Base-by-base conservation (phyloP, 2,113 vertebrate genomes). In the Crypturellus undulatus region DNA sequence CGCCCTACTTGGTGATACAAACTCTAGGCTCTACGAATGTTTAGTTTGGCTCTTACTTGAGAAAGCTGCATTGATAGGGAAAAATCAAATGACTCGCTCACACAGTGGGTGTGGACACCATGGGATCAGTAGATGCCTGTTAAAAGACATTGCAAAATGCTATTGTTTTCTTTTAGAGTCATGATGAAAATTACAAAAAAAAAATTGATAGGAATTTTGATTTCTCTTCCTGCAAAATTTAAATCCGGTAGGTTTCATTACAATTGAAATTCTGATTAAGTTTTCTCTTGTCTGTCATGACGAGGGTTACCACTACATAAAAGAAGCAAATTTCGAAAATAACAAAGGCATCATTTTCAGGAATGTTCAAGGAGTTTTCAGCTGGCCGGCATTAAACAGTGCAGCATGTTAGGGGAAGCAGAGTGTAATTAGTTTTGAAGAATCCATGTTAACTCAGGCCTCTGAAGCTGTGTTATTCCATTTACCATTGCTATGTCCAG, bases 71-170 rank as follows among this genome's bases (percentile, higher is more conserved):
- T 0, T 73, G 92, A 90, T 84, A 92, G 72, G 13, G 60, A 88
- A 83, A 92, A 92, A 77, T 28, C 0, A 0, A 76, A 85, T 62
- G 82, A 54, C 59, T 79, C 84, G 56, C 64, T 80, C 72, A 60
- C 42, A 59, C 71, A 65, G 8, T 67, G 85, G 79, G 75, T 85
- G 95, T 71, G 88, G 63, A 22, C 34, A 49, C 72, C n/a, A 32
- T 59, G 32, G 90, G 52, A 65, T 78, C n/a, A 73, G 89, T 36
- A 90, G 52, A 51, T 51, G 38, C 28, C 38, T 86, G 36, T 52
- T 81, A 38, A 80, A 89, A 88, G 40, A 80, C 22, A 83, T 77
- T 93, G 68, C 91, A 93, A 90, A 94, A 93, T 28, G 60, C 8
- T 77, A 0, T 25, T 42, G 43, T 73, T 56, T 49, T 25, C 49